A percentile compares a stretch with the other conserved stretches of the same genome.
phyloP scores from a whole-genome alignment of 2,797 vertebrate species.

The Pangasius djambal region DNA sequence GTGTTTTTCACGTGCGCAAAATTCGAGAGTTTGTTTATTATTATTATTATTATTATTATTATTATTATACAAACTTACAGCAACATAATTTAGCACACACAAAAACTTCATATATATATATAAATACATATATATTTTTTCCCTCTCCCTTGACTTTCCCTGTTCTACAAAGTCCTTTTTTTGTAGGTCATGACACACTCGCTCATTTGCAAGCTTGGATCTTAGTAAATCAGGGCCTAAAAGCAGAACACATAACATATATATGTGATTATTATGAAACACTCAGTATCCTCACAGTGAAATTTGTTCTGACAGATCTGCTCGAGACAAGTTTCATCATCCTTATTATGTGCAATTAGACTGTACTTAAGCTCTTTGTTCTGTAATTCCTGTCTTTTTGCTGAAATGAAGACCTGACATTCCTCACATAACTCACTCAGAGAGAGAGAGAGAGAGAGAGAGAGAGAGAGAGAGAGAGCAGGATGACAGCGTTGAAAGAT shows the following conservation, averaged over 20 bases:
- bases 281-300: neutral
- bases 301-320: neutral
- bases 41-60: no score
- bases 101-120: no score
- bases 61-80: neutral
- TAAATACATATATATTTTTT: no score
- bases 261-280: neutral
- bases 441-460: neutral
- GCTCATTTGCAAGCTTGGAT: neutral
- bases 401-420: conserved; percentile 66
- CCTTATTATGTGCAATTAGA: conserved; percentile 46
- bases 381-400: conserved; percentile 62
- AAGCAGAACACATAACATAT: neutral
- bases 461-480: neutral
- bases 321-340: conserved; percentile 1
- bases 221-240: neutral
- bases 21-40: neutral
- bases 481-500: neutral
- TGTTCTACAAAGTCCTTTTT: neutral
- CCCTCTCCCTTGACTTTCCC: neutral
- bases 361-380: conserved; percentile 35
- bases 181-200: neutral
- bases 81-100: no score
- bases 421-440: conserved; percentile 65
- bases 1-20: neutral